Evolutionary conservation across 2,797 vertebrate species (phyloP).

Genomic region (Zalophus californianus): DNA sequence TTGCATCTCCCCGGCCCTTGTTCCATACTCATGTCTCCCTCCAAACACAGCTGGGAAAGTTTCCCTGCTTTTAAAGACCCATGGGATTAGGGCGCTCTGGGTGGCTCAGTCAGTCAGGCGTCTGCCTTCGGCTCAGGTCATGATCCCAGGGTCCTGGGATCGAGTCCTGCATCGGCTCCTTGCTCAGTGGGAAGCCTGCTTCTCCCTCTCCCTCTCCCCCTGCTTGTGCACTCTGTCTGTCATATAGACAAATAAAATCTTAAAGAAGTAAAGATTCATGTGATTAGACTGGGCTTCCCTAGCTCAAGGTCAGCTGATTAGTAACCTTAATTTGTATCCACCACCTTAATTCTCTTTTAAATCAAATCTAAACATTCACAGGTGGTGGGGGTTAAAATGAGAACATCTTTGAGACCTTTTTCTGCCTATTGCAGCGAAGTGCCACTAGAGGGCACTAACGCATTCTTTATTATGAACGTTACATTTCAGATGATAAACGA

Average conservation of each 20-base stretch:
- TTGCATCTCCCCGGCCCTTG: background rate
- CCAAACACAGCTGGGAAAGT: background rate
- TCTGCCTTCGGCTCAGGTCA: background rate
- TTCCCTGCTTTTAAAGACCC: background rate
- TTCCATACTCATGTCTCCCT: rapidly evolving
- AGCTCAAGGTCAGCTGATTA: background rate
- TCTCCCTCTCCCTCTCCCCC: background rate
- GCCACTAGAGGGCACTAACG: conserved; percentile 55
- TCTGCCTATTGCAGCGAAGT: background rate
- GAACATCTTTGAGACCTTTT: background rate
- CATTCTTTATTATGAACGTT: background rate
- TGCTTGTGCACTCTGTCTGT: background rate
- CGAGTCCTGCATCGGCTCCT: background rate
- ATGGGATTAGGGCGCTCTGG: background rate
- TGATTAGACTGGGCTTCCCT: background rate
- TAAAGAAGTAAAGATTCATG: background rate
- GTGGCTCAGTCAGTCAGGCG: too few species aligned
- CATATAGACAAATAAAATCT: background rate
- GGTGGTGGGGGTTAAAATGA: background rate
- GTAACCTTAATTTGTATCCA: background rate
- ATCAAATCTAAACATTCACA: background rate
- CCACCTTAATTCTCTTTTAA: background rate
- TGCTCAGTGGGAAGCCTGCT: background rate
- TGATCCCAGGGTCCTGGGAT: background rate
- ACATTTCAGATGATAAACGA: background rate